phyloP scores from a whole-genome alignment of 2,797 vertebrate species.

The Peromyscus attwateri region DNA sequence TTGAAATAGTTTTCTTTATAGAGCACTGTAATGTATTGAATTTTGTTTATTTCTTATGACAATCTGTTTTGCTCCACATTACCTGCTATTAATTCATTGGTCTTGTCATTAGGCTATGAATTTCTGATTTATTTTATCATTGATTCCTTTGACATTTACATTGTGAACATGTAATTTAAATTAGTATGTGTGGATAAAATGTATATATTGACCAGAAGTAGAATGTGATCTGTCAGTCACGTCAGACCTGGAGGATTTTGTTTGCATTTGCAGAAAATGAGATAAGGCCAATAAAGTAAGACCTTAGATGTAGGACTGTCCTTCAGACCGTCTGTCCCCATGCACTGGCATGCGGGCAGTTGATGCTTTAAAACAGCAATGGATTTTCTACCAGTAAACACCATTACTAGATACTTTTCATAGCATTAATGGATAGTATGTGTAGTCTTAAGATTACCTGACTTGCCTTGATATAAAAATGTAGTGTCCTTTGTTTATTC shows the following conservation, averaged over 20 bases:
- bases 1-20: background rate
- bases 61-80: background rate
- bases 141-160: conserved; percentile 4
- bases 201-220: background rate
- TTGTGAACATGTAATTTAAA: conserved; percentile 20
- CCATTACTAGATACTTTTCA: background rate
- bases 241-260: background rate
- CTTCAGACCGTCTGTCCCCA: background rate
- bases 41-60: conserved; percentile 56
- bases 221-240: background rate
- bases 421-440: background rate
- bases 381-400: background rate
- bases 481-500: background rate
- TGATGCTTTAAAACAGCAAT: conserved; percentile 18
- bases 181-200: background rate
- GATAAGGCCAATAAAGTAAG: background rate
- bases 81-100: background rate
- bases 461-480: background rate
- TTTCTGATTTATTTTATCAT: conserved; percentile 49
- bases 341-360: background rate
- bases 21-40: background rate
- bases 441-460: conserved; percentile 12
- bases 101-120: background rate
- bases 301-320: background rate
- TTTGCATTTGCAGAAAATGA: background rate